A percentile compares a stretch with the other conserved stretches of the same genome.
phyloP scores from a whole-genome alignment of 2,113 vertebrate species.

The Odocoileus hemionus region DNA sequence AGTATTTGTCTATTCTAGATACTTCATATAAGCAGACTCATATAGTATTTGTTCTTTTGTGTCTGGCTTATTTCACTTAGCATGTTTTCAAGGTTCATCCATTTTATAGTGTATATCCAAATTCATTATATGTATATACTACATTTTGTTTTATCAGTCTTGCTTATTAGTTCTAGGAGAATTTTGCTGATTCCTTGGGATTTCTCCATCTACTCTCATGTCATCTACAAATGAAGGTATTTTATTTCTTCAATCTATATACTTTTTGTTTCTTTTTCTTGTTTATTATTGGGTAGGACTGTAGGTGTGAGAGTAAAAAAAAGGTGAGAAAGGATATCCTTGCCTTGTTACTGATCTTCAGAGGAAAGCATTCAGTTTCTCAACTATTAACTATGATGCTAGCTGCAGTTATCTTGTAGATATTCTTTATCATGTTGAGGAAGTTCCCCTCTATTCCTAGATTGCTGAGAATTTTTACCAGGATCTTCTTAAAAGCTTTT shows the following conservation, averaged over 20 bases:
- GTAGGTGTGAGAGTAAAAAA: background rate
- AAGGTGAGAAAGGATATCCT: background rate
- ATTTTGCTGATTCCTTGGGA: background rate
- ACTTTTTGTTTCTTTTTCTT: background rate
- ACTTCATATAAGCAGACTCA: background rate
- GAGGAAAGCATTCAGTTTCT: background rate
- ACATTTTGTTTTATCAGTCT: background rate
- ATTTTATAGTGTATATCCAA: background rate
- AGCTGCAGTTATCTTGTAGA: background rate
- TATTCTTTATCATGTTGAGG: background rate
- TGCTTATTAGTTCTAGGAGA: background rate
- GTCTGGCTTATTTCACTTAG: background rate
- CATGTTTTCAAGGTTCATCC: background rate
- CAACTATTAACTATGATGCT: background rate
- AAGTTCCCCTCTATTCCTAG: background rate
- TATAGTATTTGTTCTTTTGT: background rate
- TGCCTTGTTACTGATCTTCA: background rate
- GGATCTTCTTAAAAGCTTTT: background rate
- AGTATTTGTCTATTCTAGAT: background rate
- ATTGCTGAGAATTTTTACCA: background rate
- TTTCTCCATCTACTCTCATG: background rate
- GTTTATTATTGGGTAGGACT: background rate
- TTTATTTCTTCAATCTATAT: background rate
- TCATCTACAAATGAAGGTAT: background rate
- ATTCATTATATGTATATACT: background rate